phyloP scores from a whole-genome alignment of 2,113 vertebrate species.

The Platichthys flesus region DNA sequence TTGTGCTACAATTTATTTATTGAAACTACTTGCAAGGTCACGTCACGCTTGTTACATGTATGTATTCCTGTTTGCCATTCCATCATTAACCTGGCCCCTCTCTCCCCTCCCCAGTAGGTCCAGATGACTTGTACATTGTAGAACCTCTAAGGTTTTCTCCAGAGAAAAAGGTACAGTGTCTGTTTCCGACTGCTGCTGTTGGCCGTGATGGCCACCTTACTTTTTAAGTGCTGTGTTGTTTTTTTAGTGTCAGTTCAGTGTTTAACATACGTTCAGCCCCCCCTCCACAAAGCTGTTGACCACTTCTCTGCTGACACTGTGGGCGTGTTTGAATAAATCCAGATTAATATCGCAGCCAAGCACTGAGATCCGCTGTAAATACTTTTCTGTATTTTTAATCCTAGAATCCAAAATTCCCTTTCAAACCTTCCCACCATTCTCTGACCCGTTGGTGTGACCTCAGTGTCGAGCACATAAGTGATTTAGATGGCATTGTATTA shows the following conservation, averaged over 20 bases:
- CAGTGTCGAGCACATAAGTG: constrained; percentile 49
- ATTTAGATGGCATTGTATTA: constrained; percentile 27
- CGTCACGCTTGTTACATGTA: constrained; percentile 78
- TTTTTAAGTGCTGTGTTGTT: constrained; percentile 52
- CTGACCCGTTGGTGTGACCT: constrained; percentile 33
- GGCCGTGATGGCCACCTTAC: constrained; percentile 57
- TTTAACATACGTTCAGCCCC: constrained; percentile 26
- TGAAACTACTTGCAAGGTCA: constrained; percentile 79
- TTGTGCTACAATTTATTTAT: background rate
- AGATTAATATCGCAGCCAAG: background rate
- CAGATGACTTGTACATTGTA: constrained; percentile 98
- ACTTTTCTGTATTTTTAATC: background rate
- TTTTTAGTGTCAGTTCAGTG: constrained; percentile 40
- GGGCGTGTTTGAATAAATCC: background rate
- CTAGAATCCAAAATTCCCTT: background rate
- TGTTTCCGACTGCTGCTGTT: constrained; percentile 65
- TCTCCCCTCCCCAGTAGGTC: constrained; percentile 89
- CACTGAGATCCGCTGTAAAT: background rate
- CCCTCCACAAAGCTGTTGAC: constrained; percentile 32
- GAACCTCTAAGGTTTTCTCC: constrained; percentile 98
- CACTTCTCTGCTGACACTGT: constrained; percentile 47
- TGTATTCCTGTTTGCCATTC: constrained; percentile 78
- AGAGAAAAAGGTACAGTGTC: constrained; percentile 95
- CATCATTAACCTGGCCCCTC: constrained; percentile 81
- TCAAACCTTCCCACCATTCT: constrained; percentile 13